Percentiles rank a stretch among this genome's conserved stretches.
These are phyloP conservation scores for Watsonalla cultraria DNA, from an alignment of 2,888 invertebrate genomes.

Conservation along the genomic window DNA sequence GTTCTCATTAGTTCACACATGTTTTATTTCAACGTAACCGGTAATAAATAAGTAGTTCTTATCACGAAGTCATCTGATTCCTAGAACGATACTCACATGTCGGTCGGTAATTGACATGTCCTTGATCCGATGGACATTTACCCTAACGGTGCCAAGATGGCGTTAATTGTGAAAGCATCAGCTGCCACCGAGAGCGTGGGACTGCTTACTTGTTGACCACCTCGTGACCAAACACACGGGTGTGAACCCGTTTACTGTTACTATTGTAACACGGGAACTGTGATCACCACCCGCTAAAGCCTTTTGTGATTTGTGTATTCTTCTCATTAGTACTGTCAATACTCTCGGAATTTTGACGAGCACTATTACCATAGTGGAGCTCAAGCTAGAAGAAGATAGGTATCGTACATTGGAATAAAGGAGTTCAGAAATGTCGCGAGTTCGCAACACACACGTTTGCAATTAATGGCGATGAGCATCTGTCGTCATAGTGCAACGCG, in stretches of 20 bases:
- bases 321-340: not conserved
- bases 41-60: no score
- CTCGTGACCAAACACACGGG: conserved; percentile 46
- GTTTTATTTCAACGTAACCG: no score
- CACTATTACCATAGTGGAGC: not conserved
- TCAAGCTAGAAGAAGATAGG: not conserved
- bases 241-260: conserved; percentile 43
- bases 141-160: conserved; percentile 30
- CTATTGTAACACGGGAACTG: conserved; percentile 22
- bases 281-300: not conserved
- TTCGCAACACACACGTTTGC: no score
- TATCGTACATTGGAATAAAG: not conserved
- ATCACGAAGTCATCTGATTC: conserved; percentile 2
- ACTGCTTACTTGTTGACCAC: conserved; percentile 31
- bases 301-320: not conserved
- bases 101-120: conserved; percentile 5
- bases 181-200: conserved; percentile 30
- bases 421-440: no score
- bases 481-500: not conserved
- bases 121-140: conserved; percentile 3
- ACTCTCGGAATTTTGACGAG: not conserved
- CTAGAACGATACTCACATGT: conserved; percentile 14
- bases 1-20: no score
- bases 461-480: no score
- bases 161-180: conserved; percentile 51